Conservation (phyloP, 2,888 invertebrate genomes). For the Brachynemurus nebulosus region DNA sequence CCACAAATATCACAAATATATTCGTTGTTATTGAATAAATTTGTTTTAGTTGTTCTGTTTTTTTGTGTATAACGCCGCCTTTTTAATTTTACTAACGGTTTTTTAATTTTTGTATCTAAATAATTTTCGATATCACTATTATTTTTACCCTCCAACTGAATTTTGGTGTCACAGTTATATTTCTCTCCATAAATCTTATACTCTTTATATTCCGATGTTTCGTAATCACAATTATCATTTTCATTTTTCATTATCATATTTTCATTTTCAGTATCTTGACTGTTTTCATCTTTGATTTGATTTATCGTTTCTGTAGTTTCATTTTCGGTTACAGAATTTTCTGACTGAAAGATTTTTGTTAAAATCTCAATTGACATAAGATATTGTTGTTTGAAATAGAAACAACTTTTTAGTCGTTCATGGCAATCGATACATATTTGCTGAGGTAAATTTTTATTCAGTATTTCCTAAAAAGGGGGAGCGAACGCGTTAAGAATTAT, state of each 20-base stretch:
- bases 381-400: slow-evolving; percentile 3
- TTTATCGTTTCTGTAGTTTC: background rate
- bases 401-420: slow-evolving; percentile 2
- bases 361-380: slow-evolving; percentile 4
- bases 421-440: slow-evolving; percentile 3
- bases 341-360: background rate
- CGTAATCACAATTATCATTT: no score
- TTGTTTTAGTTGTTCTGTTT: background rate
- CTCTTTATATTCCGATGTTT: no score
- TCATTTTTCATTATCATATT: no score
- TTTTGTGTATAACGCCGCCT: no score
- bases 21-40: background rate
- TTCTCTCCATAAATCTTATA: no score
- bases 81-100: no score
- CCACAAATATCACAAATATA: slow-evolving; percentile 1
- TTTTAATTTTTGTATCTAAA: background rate
- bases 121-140: background rate
- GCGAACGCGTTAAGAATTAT: no score
- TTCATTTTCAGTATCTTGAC: no score
- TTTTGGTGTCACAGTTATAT: no score
- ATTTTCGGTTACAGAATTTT: background rate
- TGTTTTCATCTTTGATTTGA: no score
- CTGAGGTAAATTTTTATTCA: background rate
- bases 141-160: no score
- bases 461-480: no score